These are phyloP conservation scores for Lagorchestes hirsutus DNA, from an alignment of 2,797 vertebrate genomes.

Conservation along the genomic window DNA sequence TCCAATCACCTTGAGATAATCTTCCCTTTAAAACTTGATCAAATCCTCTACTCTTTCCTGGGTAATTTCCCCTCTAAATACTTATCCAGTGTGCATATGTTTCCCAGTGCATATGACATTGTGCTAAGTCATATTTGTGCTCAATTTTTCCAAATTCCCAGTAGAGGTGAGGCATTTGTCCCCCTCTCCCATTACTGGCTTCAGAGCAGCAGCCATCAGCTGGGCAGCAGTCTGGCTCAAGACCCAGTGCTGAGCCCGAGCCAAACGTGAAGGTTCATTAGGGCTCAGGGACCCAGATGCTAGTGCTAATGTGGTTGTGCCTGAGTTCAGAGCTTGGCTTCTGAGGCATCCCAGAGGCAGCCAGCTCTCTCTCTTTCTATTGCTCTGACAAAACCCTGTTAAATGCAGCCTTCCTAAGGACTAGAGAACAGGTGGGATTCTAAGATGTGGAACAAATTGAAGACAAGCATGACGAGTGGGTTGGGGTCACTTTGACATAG, in stretches of 20 bases:
- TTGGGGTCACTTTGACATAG: not conserved
- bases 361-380: not conserved
- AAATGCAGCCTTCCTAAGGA: not conserved
- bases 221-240: slow-evolving; percentile 39
- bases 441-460: not conserved
- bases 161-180: not conserved
- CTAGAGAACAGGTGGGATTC: not conserved
- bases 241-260: slow-evolving; percentile 16
- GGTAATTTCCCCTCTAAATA: slow-evolving; percentile 34
- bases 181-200: not conserved
- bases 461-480: not conserved
- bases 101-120: not conserved
- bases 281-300: not conserved
- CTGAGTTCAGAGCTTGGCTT: slow-evolving; percentile 27
- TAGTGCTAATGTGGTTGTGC: slow-evolving; percentile 22
- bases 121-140: slow-evolving; percentile 44
- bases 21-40: slow-evolving; percentile 13
- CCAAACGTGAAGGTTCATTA: slow-evolving; percentile 17
- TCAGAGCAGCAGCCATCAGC: not conserved
- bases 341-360: not conserved
- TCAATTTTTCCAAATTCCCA: slow-evolving; percentile 33
- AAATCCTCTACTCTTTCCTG: not conserved
- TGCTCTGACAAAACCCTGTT: not conserved
- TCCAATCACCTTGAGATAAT: not conserved
- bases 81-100: slow-evolving; percentile 11